Evolutionary conservation across 2,113 vertebrate species (phyloP).

Genomic region (Ammodytes marinus): DNA sequence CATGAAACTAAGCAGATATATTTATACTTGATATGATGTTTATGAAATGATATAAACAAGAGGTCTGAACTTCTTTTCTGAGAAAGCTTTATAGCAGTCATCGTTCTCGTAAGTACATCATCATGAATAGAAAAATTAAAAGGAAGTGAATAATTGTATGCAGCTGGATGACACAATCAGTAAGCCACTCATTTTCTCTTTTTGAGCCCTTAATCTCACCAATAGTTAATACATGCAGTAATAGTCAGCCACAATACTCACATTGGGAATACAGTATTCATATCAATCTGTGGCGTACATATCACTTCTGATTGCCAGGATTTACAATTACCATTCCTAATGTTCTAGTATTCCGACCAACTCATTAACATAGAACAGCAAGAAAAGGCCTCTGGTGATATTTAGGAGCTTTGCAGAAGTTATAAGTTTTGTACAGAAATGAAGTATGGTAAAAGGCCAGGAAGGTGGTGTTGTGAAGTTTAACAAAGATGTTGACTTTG

Average conservation of each 20-base stretch:
- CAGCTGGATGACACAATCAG: conserved; percentile 26
- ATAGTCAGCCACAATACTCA: background rate
- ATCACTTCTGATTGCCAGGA: conserved; percentile 30
- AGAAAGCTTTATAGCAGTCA: conserved; percentile 21
- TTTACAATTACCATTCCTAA: conserved; percentile 9
- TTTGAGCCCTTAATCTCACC: background rate
- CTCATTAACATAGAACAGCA: conserved; percentile 18
- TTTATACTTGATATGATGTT: too few relatives aligned
- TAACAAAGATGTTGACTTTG: conserved; percentile 38
- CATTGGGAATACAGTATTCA: conserved; percentile 37
- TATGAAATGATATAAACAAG: background rate
- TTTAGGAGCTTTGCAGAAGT: conserved; percentile 41
- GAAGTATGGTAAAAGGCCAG: background rate
- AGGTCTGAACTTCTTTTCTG: background rate
- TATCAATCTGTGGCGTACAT: conserved; percentile 40
- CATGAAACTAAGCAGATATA: background rate
- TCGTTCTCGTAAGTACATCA: background rate
- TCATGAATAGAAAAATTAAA: conserved; percentile 6
- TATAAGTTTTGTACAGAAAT: too few relatives aligned
- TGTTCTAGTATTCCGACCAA: conserved; percentile 17
- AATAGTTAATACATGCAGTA: conserved; percentile 10
- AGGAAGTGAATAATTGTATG: conserved; percentile 13
- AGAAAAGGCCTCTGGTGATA: conserved; percentile 35
- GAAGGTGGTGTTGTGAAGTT: conserved; percentile 7
- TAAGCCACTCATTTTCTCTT: background rate